These are phyloP conservation scores for Ciconia boyciana DNA, from an alignment of 2,113 vertebrate genomes.

Conservation along the genomic window DNA sequence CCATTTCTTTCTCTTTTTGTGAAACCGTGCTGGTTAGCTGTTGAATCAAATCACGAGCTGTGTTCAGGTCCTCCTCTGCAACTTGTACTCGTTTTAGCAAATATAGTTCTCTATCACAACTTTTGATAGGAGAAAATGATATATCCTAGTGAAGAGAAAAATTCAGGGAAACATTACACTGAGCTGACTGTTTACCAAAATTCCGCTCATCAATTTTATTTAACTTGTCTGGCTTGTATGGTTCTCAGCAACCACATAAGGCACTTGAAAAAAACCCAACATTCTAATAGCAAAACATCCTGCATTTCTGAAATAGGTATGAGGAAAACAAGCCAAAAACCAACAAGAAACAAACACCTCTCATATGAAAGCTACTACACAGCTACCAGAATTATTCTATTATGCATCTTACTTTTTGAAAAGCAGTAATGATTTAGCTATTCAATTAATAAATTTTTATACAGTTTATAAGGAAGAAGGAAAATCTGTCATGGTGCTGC, in stretches of 20 bases:
- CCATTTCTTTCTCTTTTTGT: conserved; percentile 74
- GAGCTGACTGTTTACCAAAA: background rate
- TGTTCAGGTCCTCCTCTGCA: conserved; percentile 69
- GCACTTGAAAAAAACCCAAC: background rate
- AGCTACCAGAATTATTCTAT: background rate
- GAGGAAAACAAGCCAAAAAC: background rate
- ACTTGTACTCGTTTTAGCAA: conserved; percentile 70
- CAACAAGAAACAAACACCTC: background rate
- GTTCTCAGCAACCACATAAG: background rate
- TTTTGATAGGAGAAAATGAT: conserved; percentile 15
- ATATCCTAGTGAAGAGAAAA: conserved; percentile 51
- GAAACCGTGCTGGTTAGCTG: conserved; percentile 73
- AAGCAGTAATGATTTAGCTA: background rate
- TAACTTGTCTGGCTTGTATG: background rate
- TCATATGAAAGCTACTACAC: background rate
- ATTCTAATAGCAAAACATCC: background rate
- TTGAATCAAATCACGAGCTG: conserved; percentile 64
- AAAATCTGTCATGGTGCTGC: background rate
- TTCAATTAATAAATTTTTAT: background rate
- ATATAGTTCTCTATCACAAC: conserved; percentile 63
- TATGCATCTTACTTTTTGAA: background rate
- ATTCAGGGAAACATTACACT: background rate
- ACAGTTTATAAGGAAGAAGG: background rate
- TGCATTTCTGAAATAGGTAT: background rate
- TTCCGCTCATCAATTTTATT: background rate